Percentiles rank a stretch among this genome's conserved stretches.
These are phyloP conservation scores for Danio jaintianensis DNA, from an alignment of 2,797 vertebrate species.

Conservation along the genomic window DNA sequence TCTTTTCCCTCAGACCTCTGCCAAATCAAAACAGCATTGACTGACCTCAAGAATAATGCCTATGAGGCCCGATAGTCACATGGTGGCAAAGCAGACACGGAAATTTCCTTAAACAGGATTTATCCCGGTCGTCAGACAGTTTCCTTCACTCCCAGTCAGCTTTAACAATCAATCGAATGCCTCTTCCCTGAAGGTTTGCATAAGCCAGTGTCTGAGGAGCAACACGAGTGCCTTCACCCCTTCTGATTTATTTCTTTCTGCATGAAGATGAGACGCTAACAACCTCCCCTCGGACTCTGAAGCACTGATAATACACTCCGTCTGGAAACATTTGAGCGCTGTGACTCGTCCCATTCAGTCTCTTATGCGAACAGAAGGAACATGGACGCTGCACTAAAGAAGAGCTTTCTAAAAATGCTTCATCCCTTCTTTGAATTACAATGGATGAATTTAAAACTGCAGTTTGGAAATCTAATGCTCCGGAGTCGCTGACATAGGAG, in stretches of 20 bases:
- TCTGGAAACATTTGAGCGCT: conserved; percentile 48
- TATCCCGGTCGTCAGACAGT: conserved; percentile 66
- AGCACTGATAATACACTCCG: conserved; percentile 51
- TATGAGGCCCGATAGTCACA: conserved; percentile 26
- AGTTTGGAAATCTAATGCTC: not conserved
- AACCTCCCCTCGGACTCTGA: conserved; percentile 70
- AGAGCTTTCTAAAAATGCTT: conserved; percentile 30
- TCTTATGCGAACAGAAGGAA: conserved; percentile 33
- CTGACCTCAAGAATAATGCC: conserved; percentile 53
- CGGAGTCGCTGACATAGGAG: not conserved
- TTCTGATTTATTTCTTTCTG: conserved; percentile 77
- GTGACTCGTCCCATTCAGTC: conserved; percentile 43
- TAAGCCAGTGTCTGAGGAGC: conserved; percentile 70
- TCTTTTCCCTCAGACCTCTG: conserved; percentile 49
- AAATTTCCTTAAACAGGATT: conserved; percentile 73
- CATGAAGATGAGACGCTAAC: conserved; percentile 74
- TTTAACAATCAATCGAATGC: conserved; percentile 75
- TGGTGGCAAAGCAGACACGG: conserved; percentile 59
- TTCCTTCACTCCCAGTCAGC: conserved; percentile 64
- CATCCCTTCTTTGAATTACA: conserved; percentile 25
- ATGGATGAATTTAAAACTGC: not conserved
- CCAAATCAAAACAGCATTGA: conserved; percentile 45
- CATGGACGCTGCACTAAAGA: conserved; percentile 14
- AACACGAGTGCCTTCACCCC: conserved; percentile 76
- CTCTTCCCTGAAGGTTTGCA: conserved; percentile 69